phyloP scores from a whole-genome alignment of 2,113 vertebrate genomes.

The Ahaetulla prasina region DNA sequence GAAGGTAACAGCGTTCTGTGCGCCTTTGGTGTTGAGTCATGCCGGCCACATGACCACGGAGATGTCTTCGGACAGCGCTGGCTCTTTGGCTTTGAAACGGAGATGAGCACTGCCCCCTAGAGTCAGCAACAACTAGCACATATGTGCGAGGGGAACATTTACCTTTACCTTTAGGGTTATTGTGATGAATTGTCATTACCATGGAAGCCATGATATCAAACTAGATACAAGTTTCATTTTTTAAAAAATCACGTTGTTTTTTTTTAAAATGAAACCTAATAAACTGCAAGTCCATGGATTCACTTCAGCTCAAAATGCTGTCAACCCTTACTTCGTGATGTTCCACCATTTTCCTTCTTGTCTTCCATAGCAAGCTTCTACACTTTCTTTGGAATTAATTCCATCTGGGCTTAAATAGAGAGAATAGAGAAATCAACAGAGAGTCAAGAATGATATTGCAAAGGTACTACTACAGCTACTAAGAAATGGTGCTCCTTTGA shows the following conservation, averaged over 20 bases:
- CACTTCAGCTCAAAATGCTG: not conserved
- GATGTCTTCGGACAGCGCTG: too few relatives aligned
- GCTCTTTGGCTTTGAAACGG: too few relatives aligned
- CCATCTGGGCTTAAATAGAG: not conserved
- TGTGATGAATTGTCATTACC: not conserved
- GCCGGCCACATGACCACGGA: too few relatives aligned
- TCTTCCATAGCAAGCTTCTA: not conserved
- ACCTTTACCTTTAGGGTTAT: too few relatives aligned
- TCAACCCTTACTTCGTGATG: not conserved
- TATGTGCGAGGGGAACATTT: too few relatives aligned
- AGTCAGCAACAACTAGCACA: too few relatives aligned
- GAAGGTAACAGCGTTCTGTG: too few relatives aligned
- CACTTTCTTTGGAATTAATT: not conserved
- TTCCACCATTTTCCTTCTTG: not conserved
- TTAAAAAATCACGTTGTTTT: not conserved
- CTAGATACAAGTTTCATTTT: not conserved
- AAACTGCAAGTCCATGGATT: not conserved
- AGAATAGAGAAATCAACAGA: not conserved
- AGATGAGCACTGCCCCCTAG: too few relatives aligned
- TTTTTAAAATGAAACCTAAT: not conserved
- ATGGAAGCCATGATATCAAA: not conserved
- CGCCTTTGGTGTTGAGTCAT: too few relatives aligned
- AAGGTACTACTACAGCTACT: not conserved
- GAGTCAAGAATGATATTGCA: not conserved
- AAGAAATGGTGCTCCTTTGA: not conserved